Base-by-base conservation (phyloP, 2,888 invertebrate genomes). In the Mimachlamys varia region DNA sequence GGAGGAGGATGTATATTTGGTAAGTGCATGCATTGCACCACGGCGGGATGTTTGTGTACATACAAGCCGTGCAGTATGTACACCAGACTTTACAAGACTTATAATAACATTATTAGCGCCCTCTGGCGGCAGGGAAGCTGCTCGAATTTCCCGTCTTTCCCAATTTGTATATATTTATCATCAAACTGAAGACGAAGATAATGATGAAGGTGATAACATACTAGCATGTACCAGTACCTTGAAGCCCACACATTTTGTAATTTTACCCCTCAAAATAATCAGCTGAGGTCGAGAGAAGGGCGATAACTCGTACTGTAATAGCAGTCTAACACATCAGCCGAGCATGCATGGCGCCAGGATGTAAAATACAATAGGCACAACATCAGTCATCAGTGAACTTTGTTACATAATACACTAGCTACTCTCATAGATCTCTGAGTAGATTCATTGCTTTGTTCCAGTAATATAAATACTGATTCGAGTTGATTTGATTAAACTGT, bases 81-180 rank as follows among this genome's bases (percentile, higher is more conserved):
- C 27, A 76, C 7, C 76, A 33, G 15, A 33, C 33, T 76, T 76
- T 22, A 33, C 76, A 76, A 27, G 76, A 76, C 76, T 76, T 76
- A 76, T 27, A 76, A 76, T 33, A 76, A 76, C 76, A 76, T 76
- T 76, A 76, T 76, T 76, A 76, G 76, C 22, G 12, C 76, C 76
- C 33, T 76, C 17, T 33, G 33, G 33, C 76, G 27, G 76, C 76
- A 76, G 76, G 76, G 27, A 33, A 33, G 10, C 76, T 27, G 12
- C 76, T 76, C 76, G 7, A 76, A 17, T 33, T 76, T 76, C 76
- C 76, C 33, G 33, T 76, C 7, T 76, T 10, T 27, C 76, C 76
- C 76, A 76, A 76, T 76, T 76, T 76, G 76, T 76, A 76, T 27
- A 76, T 33, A 76, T 76, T 62, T 76, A 76, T 76, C 76, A 76